Percentiles rank a stretch among this genome's conserved stretches.
phyloP scores from a whole-genome alignment of 2,113 vertebrate species.

The Campylomormyrus tamandua region DNA sequence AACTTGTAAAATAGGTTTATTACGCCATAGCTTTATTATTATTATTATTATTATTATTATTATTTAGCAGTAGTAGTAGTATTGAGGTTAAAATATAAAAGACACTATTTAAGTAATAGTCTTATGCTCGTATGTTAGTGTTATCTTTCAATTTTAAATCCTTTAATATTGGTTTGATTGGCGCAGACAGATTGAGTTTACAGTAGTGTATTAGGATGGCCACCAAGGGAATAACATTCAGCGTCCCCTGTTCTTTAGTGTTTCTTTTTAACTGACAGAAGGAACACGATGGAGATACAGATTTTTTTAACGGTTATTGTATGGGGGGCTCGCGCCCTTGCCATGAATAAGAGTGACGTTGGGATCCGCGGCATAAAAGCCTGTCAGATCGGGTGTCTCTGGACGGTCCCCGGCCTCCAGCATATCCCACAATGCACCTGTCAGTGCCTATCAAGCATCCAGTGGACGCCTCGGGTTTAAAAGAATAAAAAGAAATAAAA shows the following conservation, averaged over 20 bases:
- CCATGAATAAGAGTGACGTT: conserved; percentile 6
- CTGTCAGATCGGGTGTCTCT: conserved; percentile 4
- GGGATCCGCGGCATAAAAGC: conserved; percentile 8
- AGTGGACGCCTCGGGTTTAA: conserved; percentile 38
- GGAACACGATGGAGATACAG: background rate
- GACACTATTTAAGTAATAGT: background rate
- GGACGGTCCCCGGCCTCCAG: background rate
- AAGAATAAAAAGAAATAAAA: conserved; percentile 33
- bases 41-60: background rate
- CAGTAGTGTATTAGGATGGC: background rate
- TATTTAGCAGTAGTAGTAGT: background rate
- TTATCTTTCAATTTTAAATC: background rate
- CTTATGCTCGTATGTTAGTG: background rate
- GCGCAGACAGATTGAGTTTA: background rate
- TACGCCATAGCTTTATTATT: background rate
- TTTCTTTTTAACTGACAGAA: background rate
- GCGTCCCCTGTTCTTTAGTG: background rate
- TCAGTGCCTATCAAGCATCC: conserved; percentile 27
- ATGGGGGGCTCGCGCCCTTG: background rate
- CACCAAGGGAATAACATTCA: background rate
- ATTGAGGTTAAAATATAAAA: background rate
- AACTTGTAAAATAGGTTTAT: background rate
- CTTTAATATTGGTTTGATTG: background rate
- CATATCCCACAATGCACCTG: conserved; percentile 32
- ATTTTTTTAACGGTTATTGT: background rate